phyloP scores from a whole-genome alignment of 2,113 vertebrate genomes.

The Psettodes erumei region DNA sequence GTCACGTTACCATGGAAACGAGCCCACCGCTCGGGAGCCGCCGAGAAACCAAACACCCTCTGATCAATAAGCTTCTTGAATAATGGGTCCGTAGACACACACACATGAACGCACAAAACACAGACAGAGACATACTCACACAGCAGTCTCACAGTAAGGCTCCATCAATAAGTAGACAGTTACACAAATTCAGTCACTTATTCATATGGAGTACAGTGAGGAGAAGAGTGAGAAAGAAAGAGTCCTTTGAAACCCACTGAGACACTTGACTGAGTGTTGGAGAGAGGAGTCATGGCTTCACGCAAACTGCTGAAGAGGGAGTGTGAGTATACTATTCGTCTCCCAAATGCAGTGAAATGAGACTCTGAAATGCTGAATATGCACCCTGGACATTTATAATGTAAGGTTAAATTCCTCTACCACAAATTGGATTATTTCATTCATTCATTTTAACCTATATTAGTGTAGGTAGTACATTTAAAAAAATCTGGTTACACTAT shows the following conservation, averaged over 20 bases:
- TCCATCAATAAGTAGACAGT: conserved; percentile 45
- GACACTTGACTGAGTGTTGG: conserved; percentile 50
- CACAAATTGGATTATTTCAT: background rate
- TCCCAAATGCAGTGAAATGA: conserved; percentile 18
- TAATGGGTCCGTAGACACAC: conserved; percentile 52
- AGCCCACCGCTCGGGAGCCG: conserved; percentile 56
- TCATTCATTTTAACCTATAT: too few relatives aligned
- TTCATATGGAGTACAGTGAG: conserved; percentile 33
- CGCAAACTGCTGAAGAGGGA: conserved; percentile 54
- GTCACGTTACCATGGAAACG: conserved; percentile 80
- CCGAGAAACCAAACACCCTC: conserved; percentile 75
- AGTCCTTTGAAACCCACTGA: conserved; percentile 63
- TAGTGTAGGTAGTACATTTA: background rate
- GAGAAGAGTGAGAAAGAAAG: conserved; percentile 30
- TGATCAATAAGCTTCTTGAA: conserved; percentile 79
- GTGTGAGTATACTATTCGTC: conserved; percentile 32
- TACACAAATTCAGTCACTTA: conserved; percentile 51
- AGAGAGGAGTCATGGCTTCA: conserved; percentile 41
- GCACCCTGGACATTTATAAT: background rate
- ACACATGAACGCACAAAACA: conserved; percentile 37
- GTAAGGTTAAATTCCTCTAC: background rate
- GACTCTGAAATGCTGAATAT: background rate
- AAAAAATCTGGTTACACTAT: background rate
- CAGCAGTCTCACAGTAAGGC: conserved; percentile 37
- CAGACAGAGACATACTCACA: conserved; percentile 6